Evolutionary conservation across 1,140 invertebrate species (phyloP).

Genomic region (Panonychus citri): DNA sequence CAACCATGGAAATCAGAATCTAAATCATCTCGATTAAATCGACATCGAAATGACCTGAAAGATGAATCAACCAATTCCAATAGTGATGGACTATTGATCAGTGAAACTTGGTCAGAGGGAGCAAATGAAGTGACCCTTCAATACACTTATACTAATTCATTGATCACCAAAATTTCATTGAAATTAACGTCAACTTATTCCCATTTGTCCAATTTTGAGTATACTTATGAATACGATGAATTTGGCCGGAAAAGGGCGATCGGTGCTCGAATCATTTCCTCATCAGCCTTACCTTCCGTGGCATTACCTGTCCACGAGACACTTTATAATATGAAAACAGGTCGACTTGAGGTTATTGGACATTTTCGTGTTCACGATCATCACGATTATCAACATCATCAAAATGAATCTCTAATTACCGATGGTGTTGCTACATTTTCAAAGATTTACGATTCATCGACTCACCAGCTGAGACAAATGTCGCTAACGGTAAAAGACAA

Average conservation of each 20-base stretch:
- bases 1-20: constrained; percentile 7
- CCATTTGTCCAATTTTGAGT: constrained; percentile 53
- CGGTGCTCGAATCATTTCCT: constrained; percentile 7
- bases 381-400: constrained; percentile 8
- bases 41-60: not conserved
- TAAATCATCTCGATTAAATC: not conserved
- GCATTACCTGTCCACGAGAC: constrained; percentile 37
- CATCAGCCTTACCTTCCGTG: constrained; percentile 6
- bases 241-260: constrained; percentile 33
- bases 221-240: constrained; percentile 72
- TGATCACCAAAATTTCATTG: constrained; percentile 59
- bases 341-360: constrained; percentile 53
- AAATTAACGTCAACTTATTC: constrained; percentile 49
- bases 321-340: constrained; percentile 65
- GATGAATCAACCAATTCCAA: not conserved
- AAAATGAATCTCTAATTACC: constrained; percentile 15
- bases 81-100: not conserved
- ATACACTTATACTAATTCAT: constrained; percentile 68
- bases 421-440: constrained; percentile 15
- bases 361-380: constrained; percentile 34
- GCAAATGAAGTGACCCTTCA: constrained; percentile 47
- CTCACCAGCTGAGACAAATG: constrained; percentile 12
- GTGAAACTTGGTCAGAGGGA: constrained; percentile 32
- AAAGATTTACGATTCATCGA: constrained; percentile 12
- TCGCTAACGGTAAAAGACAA: constrained; percentile 14